Evolutionary conservation across 2,797 vertebrate species (phyloP), one percentile per base, ranked within the genome.

Genomic region (Sebastes iracundus): DNA sequence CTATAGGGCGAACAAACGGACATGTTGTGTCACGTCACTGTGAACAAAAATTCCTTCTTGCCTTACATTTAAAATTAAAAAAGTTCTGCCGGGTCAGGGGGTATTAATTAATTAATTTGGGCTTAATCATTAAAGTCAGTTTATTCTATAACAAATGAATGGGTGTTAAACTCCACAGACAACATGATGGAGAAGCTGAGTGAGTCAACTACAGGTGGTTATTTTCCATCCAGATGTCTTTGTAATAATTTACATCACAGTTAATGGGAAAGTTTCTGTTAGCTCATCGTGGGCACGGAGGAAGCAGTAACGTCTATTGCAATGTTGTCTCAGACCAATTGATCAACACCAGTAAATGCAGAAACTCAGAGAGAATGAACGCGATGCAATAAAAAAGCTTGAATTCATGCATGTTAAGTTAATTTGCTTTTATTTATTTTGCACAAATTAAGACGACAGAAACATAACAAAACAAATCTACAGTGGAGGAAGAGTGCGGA

Each of bases 211-310:
- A 6, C 13, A 52, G 53, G 10, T 56, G 3, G 74, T 77, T 52
- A 69, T 66, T 87, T 87, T 85, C 69, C 55, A 74, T 28, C 18
- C 22, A 9, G n/a, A 6, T 9, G 9, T 20, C 2, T 72, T 9
- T 53, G 6, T 23, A 33, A 53, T 20, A 58, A 25, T 59, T 2
- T 33, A 14, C 1, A 25, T 2, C 30, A 14, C 1, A 25, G 14
- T 28, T 14, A 6, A 20, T 77, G 69, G 38, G 67, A 81, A 89
- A 87, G 32, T 53, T 4, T 23, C 5, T 55, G 63, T 90, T 87
- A 60, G 58, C 4, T 32, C 66, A 86, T 4, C 23, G 2, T 28
- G 35, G 60, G 58, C 16, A 30, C 6, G 11, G 13, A 59, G 6
- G 5, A 65, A 16, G 49, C 18, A 14, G 66, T 6, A 35, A 20